Evolutionary conservation across 2,888 invertebrate species (phyloP), one percentile per base, ranked within the genome.

Genomic region (Camptogramma bilineatum): DNA sequence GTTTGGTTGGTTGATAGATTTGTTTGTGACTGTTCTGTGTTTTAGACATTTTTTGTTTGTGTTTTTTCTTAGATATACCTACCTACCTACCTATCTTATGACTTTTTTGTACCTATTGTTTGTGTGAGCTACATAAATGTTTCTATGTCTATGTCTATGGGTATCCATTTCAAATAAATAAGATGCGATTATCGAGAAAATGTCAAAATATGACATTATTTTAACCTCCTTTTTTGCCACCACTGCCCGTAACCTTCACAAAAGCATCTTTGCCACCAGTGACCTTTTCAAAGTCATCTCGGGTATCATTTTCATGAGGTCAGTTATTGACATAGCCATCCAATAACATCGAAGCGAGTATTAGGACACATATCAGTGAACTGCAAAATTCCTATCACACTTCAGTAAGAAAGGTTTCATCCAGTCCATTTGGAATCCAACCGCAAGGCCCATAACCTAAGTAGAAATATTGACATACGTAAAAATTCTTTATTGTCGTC

Each of bases 401-500:
- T 64, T 56, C 19, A 44, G 7, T 44, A 44, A 44, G 31, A 39
- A 42, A 55, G 34, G 21, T 42, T 21, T 42, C 52, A 60, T 56
- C 47, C 56, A 42, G 17, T 48, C 47, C 39, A 56, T 52, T 64
- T 48, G 16, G 31, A 51, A 64, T 48, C 48, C 51, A 51, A 10
- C 19, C 47, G 28, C 17, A 8, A 60, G 16, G 39, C 47, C n/a
- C 56, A 56, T 64, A 60, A 64, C 31, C 52, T 64, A 60, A 64
- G 56, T 52, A 60, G 64, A 64, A 56, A 64, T 64, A 64, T 60
- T 56, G 64, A 60, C 60, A 60, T 64, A 64, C 60, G 60, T 64
- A 64, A 64, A 60, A 64, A 64, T 52, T 56, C 47, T 56, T 64
- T 60, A 64, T 64, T 31, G 47, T 21, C 39, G 19, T 54, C 24